Evolutionary conservation across 2,113 vertebrate genomes (phyloP).

Genomic region (Labrus mixtus): DNA sequence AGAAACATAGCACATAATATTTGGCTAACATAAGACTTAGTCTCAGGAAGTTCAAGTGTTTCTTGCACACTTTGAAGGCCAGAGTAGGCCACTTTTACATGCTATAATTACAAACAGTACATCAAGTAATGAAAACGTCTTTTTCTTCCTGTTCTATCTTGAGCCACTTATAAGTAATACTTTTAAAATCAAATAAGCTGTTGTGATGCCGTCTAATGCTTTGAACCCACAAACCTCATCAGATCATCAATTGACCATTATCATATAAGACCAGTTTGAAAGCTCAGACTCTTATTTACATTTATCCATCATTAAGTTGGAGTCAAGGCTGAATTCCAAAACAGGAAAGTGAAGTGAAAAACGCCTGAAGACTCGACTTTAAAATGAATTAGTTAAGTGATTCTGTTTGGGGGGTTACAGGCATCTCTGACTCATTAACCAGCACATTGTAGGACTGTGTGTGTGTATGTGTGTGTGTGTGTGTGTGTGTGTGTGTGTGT

Average conservation of each 20-base stretch:
- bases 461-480: background rate
- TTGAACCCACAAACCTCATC: too few species aligned
- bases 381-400: background rate
- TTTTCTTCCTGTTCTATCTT: too few species aligned
- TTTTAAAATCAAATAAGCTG: too few species aligned
- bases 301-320: background rate
- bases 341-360: background rate
- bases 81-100: too few species aligned
- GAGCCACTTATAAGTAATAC: too few species aligned
- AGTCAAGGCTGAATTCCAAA: background rate
- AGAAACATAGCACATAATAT: too few species aligned
- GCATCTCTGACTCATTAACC: background rate
- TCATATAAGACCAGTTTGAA: background rate
- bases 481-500: background rate
- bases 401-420: background rate
- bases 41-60: too few species aligned
- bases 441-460: background rate
- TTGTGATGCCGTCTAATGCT: too few species aligned
- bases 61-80: too few species aligned
- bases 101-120: too few species aligned
- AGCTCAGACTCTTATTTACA: background rate
- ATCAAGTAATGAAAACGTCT: too few species aligned
- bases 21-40: too few species aligned
- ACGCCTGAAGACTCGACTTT: background rate
- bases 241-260: background rate